Evolutionary conservation across 53 echinoderm and acorn worm genomes (phyloP), one percentile per base, ranked within the genome.

Genomic region (Actinopyga echinites): DNA sequence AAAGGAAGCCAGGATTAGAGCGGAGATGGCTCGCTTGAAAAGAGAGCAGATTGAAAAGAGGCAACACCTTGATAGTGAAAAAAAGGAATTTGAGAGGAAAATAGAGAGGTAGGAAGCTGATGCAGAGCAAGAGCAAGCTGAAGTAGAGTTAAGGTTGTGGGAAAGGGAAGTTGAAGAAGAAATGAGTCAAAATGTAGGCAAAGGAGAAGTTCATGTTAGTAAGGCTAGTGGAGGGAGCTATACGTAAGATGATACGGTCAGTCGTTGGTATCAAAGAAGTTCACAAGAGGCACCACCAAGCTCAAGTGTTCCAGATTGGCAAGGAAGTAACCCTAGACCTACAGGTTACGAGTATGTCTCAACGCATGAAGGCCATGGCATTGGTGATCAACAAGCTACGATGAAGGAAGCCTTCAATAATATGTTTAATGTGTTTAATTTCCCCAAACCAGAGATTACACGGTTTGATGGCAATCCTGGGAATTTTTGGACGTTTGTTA

Each of bases 391-490:
- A 25, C 64, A 64, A 26, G 64, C 40, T 36, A 73, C 30, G 6
- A 66, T 66, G 31, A 30, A 36, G 32, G 36, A 38, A 32, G 0
- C 45, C 21, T 73, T 73, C 45, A 38, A 13, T 36, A 44, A 38
- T 29, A 74, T 74, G 45, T 52, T 24, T 74, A 13, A 52, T 74
- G 75, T 28, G 21, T 45, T 74, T 44, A 79, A 3, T 24, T 30
- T 79, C 21, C 82, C 82, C 9, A 83, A 83, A 33, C 68, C 83
- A 68, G 83, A 83, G 8, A 49, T 83, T 9, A 20, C 54, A 13
- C 12, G 9, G n/a, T 83, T 83, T 83, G 67, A 66, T 82, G 90
- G 90, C 42, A 86, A 90, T 74, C 90, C 90, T 23, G 31, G 58
- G 4, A 62, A 86, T 21, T 90, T 60, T 45, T 73, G 65, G 56